Conservation (phyloP, 2,888 invertebrate species). For the Rhabditoides inermis region DNA sequence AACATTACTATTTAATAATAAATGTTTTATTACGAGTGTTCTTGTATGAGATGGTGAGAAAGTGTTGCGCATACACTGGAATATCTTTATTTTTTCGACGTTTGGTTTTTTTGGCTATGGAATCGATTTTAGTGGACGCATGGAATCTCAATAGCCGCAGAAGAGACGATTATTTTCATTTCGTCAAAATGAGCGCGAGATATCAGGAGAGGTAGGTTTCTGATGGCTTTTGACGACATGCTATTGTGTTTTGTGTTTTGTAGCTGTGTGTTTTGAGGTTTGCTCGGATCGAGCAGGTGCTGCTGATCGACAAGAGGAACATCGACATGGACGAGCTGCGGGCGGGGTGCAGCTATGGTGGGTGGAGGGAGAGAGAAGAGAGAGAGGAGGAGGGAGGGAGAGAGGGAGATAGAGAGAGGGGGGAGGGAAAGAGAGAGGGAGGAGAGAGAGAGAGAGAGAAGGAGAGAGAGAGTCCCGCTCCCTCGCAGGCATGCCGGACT, state of each 20-base stretch:
- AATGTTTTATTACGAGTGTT: no score
- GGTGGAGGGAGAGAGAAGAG: no score
- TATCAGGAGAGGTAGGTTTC: constrained; percentile 11
- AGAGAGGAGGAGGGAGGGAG: neutral
- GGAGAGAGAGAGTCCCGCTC: neutral
- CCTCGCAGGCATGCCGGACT: constrained; percentile 36
- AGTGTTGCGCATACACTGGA: no score
- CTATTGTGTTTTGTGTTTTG: neutral
- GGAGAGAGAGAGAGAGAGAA: neutral
- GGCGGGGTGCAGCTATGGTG: constrained; percentile 31
- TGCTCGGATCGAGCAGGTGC: constrained; percentile 37
- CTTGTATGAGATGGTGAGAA: no score
- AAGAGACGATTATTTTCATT: neutral
- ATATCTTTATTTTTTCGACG: no score
- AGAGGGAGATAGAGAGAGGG: neutral
- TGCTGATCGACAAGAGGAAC: constrained; percentile 35
- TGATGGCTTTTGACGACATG: neutral
- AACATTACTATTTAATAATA: no score
- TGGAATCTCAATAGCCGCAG: neutral
- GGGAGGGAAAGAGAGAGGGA: no score
- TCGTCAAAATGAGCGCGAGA: constrained; percentile 5
- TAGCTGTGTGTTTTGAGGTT: constrained; percentile 17
- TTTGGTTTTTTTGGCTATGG: neutral
- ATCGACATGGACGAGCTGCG: constrained; percentile 31
- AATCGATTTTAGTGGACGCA: neutral